Base-by-base conservation (phyloP, 1,140 invertebrate species). In the Drosophila rufa region DNA sequence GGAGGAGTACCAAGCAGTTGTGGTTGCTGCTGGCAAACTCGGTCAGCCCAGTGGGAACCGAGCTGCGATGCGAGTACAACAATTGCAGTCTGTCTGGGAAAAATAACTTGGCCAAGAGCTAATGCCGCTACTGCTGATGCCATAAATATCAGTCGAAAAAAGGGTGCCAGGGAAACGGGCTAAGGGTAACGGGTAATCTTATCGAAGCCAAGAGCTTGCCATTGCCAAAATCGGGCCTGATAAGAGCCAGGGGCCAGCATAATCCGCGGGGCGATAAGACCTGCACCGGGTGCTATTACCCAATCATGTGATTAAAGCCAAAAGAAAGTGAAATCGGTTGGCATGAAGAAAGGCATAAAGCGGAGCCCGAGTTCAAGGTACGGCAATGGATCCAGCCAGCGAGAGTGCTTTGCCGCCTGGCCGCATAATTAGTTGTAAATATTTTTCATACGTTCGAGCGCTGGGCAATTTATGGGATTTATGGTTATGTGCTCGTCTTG, bases 261-360 rank as follows among this genome's bases (percentile, higher is more conserved):
- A 77, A 76, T 74, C 73, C 73, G 14, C 4, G 9, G 0, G 36
- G 53, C 42, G 73, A 76, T 84, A 80, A 85, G 75, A 51, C 53
- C 36, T 61, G 64, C 45, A 50, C 45, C 42, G 53, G 64, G 43
- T 51, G 53, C 40, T 90, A 83, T 89, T 90, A 90, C 82, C 81
- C 56, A 79, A 80, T 75, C 75, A 80, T 55, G 83, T 90, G 78
- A 82, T 86, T 84, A 85, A 79, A 48, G 66, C 70, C 68, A 80
- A 79, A 73, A 76, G 74, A 73, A 76, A 86, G 80, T 75, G 71
- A 82, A 75, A 77, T 60, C 78, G 50, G 30, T 36, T 64, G 68
- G 67, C 67, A 56, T 47, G 43, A 61, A 70, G 38, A 75, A 57
- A 45, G 69, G 47, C 55, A 42, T 22, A 40, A 59, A 56, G 27